A percentile compares a stretch with the other conserved stretches of the same genome.
Evolutionary conservation across 2,113 vertebrate genomes (phyloP).

Genomic region (Lutjanus erythropterus): DNA sequence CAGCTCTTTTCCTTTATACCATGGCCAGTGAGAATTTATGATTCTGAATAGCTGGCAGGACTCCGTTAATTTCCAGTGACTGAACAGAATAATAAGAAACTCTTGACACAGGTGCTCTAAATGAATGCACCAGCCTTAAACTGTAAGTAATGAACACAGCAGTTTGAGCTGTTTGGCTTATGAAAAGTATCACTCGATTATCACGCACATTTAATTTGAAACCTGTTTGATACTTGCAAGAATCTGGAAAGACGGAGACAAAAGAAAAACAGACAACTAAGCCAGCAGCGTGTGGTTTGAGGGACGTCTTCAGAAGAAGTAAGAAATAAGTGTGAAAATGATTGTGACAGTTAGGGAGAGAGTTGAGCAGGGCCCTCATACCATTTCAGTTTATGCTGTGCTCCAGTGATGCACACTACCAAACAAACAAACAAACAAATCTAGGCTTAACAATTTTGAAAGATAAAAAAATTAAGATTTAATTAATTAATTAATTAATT

Average conservation of each 20-base stretch:
- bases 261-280: neutral
- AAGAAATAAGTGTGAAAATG: constrained; percentile 30
- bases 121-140: neutral
- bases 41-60: constrained; percentile 8
- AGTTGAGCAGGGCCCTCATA: neutral
- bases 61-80: neutral
- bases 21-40: neutral
- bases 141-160: neutral
- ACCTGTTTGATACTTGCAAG: neutral
- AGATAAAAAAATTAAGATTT: too few relatives aligned
- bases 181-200: too few relatives aligned
- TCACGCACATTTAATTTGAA: neutral
- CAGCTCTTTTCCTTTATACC: neutral
- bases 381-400: neutral
- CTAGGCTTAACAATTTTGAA: too few relatives aligned
- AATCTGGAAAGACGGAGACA: neutral
- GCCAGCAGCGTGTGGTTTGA: neutral
- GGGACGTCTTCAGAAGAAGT: neutral
- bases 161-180: neutral
- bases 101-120: neutral
- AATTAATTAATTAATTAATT: too few relatives aligned
- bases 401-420: neutral
- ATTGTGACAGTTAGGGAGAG: neutral
- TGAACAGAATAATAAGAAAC: neutral
- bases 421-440: too few relatives aligned